Percentiles rank a stretch among this genome's conserved stretches.
Evolutionary conservation across 2,113 vertebrate species (phyloP).

Genomic region (Merops nubicus): DNA sequence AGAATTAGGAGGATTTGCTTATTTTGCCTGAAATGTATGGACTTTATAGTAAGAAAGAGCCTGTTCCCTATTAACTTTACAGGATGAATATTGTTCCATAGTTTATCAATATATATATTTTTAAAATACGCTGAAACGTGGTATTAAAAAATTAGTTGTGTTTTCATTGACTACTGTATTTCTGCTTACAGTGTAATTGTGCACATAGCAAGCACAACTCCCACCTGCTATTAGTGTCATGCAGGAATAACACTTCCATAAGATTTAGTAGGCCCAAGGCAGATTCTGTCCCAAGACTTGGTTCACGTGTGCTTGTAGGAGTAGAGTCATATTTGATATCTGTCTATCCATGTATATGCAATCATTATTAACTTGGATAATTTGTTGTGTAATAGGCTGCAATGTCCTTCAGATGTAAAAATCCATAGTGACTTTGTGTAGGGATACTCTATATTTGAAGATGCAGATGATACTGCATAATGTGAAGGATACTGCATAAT

Average conservation of each 20-base stretch:
- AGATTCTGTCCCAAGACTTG: background rate
- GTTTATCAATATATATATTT: background rate
- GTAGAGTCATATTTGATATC: background rate
- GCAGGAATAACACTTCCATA: background rate
- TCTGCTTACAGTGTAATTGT: background rate
- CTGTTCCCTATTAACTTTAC: background rate
- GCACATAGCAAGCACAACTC: background rate
- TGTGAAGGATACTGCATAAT: background rate
- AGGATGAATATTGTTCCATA: background rate
- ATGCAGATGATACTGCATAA: background rate
- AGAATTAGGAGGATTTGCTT: conserved; percentile 20
- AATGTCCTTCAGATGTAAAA: conserved; percentile 31
- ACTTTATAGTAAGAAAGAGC: background rate
- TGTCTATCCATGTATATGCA: background rate
- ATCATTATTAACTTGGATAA: background rate
- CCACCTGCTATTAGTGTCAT: background rate
- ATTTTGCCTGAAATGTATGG: background rate
- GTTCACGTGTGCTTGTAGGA: background rate
- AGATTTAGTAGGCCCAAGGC: background rate
- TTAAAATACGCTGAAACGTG: background rate
- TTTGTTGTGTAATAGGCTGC: background rate
- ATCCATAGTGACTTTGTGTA: background rate
- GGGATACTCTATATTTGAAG: background rate
- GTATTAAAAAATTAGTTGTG: background rate
- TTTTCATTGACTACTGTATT: background rate